phyloP scores from a whole-genome alignment of 1,140 invertebrate species.

The Dufourea novaeangliae region DNA sequence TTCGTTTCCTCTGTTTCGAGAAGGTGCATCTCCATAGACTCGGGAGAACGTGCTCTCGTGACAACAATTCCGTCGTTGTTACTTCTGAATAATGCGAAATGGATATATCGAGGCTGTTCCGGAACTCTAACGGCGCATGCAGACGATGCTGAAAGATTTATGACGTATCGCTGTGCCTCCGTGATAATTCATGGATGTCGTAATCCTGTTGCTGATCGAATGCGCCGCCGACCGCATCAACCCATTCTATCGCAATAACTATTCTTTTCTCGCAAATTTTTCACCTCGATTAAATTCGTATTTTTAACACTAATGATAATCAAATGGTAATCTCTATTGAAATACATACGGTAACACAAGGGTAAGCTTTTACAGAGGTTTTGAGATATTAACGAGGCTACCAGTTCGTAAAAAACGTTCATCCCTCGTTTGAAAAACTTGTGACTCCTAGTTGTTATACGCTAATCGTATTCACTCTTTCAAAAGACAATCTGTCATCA shows the following conservation, averaged over 20 bases:
- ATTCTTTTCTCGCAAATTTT: neutral
- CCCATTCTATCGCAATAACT: neutral
- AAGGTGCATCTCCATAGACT: no score
- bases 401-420: no score
- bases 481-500: no score
- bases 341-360: no score
- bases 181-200: conserved; percentile 22
- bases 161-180: neutral
- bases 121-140: neutral
- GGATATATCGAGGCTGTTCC: neutral
- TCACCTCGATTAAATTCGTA: neutral
- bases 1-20: no score
- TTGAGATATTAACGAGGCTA: no score
- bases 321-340: no score
- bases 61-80: conserved; percentile 12
- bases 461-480: no score
- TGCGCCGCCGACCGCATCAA: no score
- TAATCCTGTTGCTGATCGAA: neutral
- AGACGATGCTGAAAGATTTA: conserved; percentile 39
- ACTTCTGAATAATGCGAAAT: neutral
- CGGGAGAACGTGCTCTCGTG: neutral
- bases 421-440: no score
- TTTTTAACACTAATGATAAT: neutral
- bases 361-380: no score
- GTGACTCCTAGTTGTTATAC: no score